These are phyloP conservation scores for Lycia hirtaria DNA, from an alignment of 2,888 invertebrate genomes.

Conservation along the genomic window DNA sequence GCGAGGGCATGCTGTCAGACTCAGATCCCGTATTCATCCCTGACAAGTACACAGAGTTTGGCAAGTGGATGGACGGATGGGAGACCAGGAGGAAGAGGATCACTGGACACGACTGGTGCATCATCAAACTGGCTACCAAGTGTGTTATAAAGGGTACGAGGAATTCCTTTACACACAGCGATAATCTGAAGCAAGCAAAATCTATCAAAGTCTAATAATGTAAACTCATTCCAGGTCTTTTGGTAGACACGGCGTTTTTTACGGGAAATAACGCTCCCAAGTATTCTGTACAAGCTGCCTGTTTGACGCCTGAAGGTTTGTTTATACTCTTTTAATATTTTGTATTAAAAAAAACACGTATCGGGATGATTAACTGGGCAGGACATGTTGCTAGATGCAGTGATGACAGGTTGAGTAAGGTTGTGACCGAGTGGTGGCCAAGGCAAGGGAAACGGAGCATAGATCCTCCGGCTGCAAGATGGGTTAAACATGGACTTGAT, in stretches of 20 bases:
- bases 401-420: too few species aligned
- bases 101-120: conserved; percentile 87
- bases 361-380: too few species aligned
- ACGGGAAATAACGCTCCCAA: conserved; percentile 87
- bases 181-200: background rate
- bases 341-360: too few species aligned
- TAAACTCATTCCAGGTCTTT: conserved; percentile 63
- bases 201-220: background rate
- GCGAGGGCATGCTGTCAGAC: conserved; percentile 85
- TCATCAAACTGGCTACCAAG: conserved; percentile 83
- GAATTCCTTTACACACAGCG: conserved; percentile 25
- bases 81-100: conserved; percentile 87
- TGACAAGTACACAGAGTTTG: conserved; percentile 85
- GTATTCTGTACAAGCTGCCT: conserved; percentile 86
- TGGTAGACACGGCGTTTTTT: conserved; percentile 87
- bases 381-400: too few species aligned
- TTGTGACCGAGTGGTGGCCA: too few species aligned
- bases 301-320: conserved; percentile 79
- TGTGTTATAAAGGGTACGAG: conserved; percentile 79
- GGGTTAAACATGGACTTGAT: too few species aligned
- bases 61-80: conserved; percentile 90
- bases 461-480: too few species aligned
- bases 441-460: too few species aligned
- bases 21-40: conserved; percentile 83
- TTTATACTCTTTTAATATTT: conserved; percentile 6